Conservation (phyloP, 2,113 vertebrate genomes). For the Ahaetulla prasina region DNA sequence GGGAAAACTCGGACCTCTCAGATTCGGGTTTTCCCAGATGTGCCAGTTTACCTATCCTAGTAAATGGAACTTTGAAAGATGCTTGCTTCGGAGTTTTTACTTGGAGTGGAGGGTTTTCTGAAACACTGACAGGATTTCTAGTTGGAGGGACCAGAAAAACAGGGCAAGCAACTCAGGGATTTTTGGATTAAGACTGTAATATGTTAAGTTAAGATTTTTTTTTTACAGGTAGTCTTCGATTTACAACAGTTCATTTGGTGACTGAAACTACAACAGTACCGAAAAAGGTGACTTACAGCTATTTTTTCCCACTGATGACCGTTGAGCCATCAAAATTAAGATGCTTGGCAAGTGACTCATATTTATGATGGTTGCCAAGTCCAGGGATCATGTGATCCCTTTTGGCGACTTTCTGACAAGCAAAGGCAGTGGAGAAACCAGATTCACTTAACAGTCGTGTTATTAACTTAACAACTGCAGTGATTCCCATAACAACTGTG, state of each 20-base stretch:
- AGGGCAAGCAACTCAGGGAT: not conserved
- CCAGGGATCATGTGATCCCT: not conserved
- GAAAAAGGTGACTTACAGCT: not conserved
- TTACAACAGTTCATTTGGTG: not conserved
- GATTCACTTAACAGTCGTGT: not conserved
- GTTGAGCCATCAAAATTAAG: not conserved
- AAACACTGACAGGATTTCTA: too few relatives aligned
- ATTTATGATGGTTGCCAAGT: not conserved
- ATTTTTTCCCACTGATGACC: not conserved
- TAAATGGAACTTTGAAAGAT: too few relatives aligned
- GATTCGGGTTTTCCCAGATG: too few relatives aligned
- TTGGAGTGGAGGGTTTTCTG: too few relatives aligned
- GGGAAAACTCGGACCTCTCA: too few relatives aligned
- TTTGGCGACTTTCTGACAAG: not conserved
- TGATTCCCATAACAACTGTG: not conserved
- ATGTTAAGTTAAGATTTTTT: not conserved
- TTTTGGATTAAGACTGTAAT: not conserved
- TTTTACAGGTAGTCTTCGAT: too few relatives aligned
- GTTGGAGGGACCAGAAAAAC: not conserved
- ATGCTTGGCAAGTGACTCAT: not conserved
- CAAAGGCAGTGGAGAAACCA: not conserved
- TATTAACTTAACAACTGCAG: not conserved
- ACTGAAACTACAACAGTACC: not conserved
- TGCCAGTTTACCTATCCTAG: too few relatives aligned
- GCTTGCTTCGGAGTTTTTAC: too few relatives aligned